Percentiles rank a stretch among this genome's conserved stretches.
Conservation (phyloP, 2,113 vertebrate genomes). For the Lutjanus erythropterus region DNA sequence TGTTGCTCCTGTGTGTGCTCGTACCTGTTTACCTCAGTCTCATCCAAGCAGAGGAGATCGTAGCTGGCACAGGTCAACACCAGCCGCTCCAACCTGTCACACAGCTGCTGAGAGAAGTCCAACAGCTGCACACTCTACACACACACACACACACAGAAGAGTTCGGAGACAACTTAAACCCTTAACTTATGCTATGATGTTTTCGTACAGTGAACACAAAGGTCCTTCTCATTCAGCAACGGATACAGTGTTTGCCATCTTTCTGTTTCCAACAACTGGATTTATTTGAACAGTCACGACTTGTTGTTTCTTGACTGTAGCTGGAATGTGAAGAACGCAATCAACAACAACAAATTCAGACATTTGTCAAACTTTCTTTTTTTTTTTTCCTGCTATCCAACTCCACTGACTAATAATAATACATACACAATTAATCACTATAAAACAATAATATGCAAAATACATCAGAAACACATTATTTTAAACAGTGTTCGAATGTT, state of each 20-base stretch:
- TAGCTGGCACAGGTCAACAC: constrained; percentile 83
- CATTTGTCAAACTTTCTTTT: not conserved
- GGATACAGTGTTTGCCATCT: too few species aligned
- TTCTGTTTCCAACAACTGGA: not conserved
- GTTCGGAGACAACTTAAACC: not conserved
- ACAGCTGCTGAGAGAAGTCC: constrained; percentile 89
- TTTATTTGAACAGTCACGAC: not conserved
- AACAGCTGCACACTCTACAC: constrained; percentile 78
- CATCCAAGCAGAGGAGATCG: constrained; percentile 83
- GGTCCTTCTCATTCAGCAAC: not conserved
- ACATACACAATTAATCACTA: not conserved
- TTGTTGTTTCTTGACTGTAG: not conserved
- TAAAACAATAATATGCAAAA: too few species aligned
- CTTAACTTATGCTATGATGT: not conserved
- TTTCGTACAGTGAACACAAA: constrained; percentile 1
- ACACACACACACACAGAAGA: constrained; percentile 36
- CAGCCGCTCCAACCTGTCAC: constrained; percentile 86
- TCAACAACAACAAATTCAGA: constrained; percentile 6
- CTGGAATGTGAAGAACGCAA: not conserved
- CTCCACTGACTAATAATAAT: not conserved
- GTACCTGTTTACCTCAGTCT: constrained; percentile 85
- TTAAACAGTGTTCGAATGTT: too few species aligned
- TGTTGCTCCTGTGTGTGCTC: not conserved
- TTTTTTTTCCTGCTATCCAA: not conserved
- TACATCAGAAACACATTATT: too few species aligned